Evolutionary conservation across 2,113 vertebrate species (phyloP), one percentile per base, ranked within the genome.

Genomic region (Raphicerus campestris): DNA sequence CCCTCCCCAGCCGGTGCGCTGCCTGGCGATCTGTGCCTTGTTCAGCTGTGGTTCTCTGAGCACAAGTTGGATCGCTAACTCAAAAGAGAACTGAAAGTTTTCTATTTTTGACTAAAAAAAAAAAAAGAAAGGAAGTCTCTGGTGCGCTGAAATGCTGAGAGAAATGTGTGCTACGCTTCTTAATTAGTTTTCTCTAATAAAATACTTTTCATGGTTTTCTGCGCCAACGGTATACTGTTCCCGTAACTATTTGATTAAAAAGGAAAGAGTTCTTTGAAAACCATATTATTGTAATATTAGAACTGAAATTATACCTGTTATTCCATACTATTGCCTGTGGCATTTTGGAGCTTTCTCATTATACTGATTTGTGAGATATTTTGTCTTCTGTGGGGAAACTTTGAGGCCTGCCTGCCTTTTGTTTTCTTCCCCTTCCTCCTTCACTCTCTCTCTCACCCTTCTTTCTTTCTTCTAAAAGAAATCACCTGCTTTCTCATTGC

Each of bases 61-160:
- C 88, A 53, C 86, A 86, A 7, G 19, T 47, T 55, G 42, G 85
- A 84, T 89, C 3, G 19, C 10, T 53, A 80, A 87, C 78, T 89
- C 73, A 96, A 90, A 61, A 84, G 66, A 87, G 86, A 97, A 87
- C 86, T 2, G 51, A 94, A 94, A 97, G 55, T 83, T 70, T 90
- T 94, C 92, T 92, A 35, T 93, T 78, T 93, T 39, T 6, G n/a
- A 77, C 39, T 58, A 4, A 89, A 88, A 49, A 80, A 42, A 17
- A 30, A 32, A 32, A 75, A 89, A 63, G 32, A 66, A 73, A 63
- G 32, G n/a, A 73, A 73, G 26, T 19, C 15, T 16, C 35, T 93
- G 49, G 32, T 63, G 17, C 7, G 30, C 51, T 87, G 75, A 73
- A 84, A 93, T 70, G 83, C 24, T 84, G 47, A 94, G 80, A 81